phyloP scores from a whole-genome alignment of 2,888 invertebrate species.

The Xylota sylvarum region DNA sequence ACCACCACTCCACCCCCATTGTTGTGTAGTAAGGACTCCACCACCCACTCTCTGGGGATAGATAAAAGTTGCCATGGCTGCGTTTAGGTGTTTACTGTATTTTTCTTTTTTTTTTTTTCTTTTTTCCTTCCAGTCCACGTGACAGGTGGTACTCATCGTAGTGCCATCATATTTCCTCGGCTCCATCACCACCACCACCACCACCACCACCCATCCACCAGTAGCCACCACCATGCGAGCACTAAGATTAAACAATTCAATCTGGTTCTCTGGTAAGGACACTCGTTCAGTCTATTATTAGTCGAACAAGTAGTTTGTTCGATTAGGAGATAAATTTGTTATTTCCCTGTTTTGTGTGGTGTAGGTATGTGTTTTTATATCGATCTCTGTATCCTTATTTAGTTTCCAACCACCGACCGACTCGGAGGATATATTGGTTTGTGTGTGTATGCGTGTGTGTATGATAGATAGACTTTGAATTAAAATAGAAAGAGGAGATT shows the following conservation, averaged over 20 bases:
- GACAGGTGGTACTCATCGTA: slow-evolving; percentile 35
- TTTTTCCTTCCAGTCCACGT: slow-evolving; percentile 23
- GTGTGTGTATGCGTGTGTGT: background rate
- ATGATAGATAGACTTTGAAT: background rate
- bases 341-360: slow-evolving; percentile 49
- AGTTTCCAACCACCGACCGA: background rate
- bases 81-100: slow-evolving; percentile 12
- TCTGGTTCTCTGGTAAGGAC: slow-evolving; percentile 48
- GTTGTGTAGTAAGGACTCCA: background rate
- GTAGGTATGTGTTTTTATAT: slow-evolving; percentile 1
- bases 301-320: slow-evolving; percentile 70
- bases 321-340: slow-evolving; percentile 71
- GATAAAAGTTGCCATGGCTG: slow-evolving; percentile 1
- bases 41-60: slow-evolving; percentile 5
- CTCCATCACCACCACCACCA: no score
- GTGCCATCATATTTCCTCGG: slow-evolving; percentile 40
- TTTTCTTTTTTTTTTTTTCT: slow-evolving; percentile 1
- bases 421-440: no score
- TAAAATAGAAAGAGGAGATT: slow-evolving; percentile 10
- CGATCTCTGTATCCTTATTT: slow-evolving; percentile 7
- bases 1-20: slow-evolving; percentile 8
- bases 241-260: slow-evolving; percentile 58
- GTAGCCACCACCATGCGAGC: background rate
- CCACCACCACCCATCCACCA: slow-evolving; percentile 23
- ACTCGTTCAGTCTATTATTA: slow-evolving; percentile 69